Evolutionary conservation across 2,797 vertebrate genomes (phyloP), one percentile per base, ranked within the genome.

Genomic region (Xenopus petersii): DNA sequence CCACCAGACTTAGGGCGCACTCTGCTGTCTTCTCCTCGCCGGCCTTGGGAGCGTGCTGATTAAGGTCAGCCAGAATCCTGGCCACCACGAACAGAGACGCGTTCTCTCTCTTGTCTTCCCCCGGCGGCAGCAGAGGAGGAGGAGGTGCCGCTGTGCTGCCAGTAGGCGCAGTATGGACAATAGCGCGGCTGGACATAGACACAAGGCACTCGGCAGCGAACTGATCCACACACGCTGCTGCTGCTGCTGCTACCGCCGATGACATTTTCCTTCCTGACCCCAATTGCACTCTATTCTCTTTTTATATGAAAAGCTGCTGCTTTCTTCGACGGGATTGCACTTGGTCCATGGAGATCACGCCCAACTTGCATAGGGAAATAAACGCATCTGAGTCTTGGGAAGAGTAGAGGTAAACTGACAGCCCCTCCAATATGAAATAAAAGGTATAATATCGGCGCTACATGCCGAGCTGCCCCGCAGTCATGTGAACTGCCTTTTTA

Each of bases 151-250:
- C 87, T 74, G 90, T 86, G 7, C 10, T 15, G 85, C 91, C 92
- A 87, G 89, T 93, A 12, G 11, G 78, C 93, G 11, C 11, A 83
- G 82, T 84, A 74, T 99, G 96, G 63, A 98, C 94, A 81, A 99
- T 86, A 75, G 95, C 96, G 80, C 94, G 94, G 79, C 91, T 98
- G 88, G 97, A 98, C 97, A 99, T 99, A 64, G 95, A 99, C 87
- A 99, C 96, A 91, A 99, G 96, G 94, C 97, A 98, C 94, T 99
- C 96, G 80, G 97, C 97, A 86, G 97, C 97, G 86, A 98, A 98
- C 88, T 97, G 96, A 93, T 98, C 97, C 94, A 90, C 90, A 55
- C 84, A 90, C 10, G 91, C 91, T 64, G 88, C 21, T 21, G 21
- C 21, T 21, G 91, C 91, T 64, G 88, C 21, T 21, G 21, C 21